Base-by-base conservation (phyloP, 1,140 invertebrate genomes). In the Polyergus mexicanus region DNA sequence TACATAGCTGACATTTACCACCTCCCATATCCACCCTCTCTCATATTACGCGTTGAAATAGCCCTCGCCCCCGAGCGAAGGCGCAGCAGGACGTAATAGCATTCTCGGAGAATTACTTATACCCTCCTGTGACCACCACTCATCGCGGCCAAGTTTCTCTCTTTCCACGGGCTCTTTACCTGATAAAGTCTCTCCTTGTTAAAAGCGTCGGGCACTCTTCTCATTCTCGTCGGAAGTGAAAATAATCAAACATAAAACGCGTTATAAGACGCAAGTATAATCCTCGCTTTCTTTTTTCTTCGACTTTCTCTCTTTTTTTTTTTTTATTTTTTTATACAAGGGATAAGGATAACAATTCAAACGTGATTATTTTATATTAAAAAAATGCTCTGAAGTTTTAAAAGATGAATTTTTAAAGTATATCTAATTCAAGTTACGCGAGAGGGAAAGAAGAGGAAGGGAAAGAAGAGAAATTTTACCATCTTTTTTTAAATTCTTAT, bases 61-160 rank as follows among this genome's bases (percentile, higher is more conserved):
- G 88, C 74, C 87, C 88, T 92, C 89, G 92, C 90, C 90, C 89
- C 44, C 86, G 86, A 86, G 76, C 89, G 92, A 88, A 88, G 74
- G 75, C 86, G 86, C 91, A 88, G 87, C 86, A 78, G 78, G 66
- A 85, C 78, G 90, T 93, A 93, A 93, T 93, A 90, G 91, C 91
- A 89, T 93, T 92, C 92, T 89, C 90, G 86, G 91, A 90, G 91
- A 92, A 92, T 92, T 92, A 90, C 91, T 92, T 89, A 89, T 91
- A 89, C 78, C 87, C 75, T 88, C 89, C 84, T 83, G 89, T 89
- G 88, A 88, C 89, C 89, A 87, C 51, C 65, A 86, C 85, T 92
- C 90, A 81, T 89, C 76, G 83, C 85, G 89, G 86, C 87, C 92
- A 90, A 91, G 89, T 91, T 91, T 90, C 91, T 87, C 89, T 89